These are phyloP conservation scores for Calosoma granatense DNA, from an alignment of 1,140 invertebrate species.

Conservation along the genomic window DNA sequence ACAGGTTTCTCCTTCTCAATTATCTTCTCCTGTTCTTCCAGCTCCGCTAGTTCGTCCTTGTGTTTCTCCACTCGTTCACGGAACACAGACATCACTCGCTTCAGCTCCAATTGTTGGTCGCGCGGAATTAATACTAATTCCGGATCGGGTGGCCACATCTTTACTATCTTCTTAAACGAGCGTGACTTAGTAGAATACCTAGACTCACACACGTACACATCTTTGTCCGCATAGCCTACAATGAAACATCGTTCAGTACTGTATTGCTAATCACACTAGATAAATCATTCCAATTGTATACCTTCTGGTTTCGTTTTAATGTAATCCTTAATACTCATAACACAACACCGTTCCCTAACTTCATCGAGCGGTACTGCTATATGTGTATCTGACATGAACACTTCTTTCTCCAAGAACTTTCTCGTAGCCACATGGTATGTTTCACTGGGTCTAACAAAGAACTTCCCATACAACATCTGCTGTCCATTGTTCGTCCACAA, in stretches of 20 bases:
- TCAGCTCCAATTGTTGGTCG: slow-evolving; percentile 66
- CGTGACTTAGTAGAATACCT: slow-evolving; percentile 78
- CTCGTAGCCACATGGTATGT: slow-evolving; percentile 92
- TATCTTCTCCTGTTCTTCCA: slow-evolving; percentile 69
- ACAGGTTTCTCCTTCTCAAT: slow-evolving; percentile 73
- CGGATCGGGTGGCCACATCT: slow-evolving; percentile 69
- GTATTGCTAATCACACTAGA: too few relatives aligned
- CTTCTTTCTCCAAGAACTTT: slow-evolving; percentile 92
- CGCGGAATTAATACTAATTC: slow-evolving; percentile 56
- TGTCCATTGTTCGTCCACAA: slow-evolving; percentile 76
- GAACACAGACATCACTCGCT: slow-evolving; percentile 87
- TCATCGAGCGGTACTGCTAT: slow-evolving; percentile 75
- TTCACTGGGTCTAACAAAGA: slow-evolving; percentile 69
- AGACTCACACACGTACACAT: slow-evolving; percentile 96
- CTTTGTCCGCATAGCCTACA: slow-evolving; percentile 72
- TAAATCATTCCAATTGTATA: too few relatives aligned
- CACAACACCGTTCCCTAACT: slow-evolving; percentile 84
- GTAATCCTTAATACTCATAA: slow-evolving; percentile 93
- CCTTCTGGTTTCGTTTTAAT: slow-evolving; percentile 80
- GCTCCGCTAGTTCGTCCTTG: slow-evolving; percentile 78
- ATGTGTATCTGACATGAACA: slow-evolving; percentile 88
- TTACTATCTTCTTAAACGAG: slow-evolving; percentile 86
- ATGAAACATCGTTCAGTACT: too few relatives aligned
- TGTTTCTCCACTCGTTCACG: slow-evolving; percentile 82
- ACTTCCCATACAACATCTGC: slow-evolving; percentile 83